Conservation (phyloP, 2,113 vertebrate species). For the Grammomys surdaster region DNA sequence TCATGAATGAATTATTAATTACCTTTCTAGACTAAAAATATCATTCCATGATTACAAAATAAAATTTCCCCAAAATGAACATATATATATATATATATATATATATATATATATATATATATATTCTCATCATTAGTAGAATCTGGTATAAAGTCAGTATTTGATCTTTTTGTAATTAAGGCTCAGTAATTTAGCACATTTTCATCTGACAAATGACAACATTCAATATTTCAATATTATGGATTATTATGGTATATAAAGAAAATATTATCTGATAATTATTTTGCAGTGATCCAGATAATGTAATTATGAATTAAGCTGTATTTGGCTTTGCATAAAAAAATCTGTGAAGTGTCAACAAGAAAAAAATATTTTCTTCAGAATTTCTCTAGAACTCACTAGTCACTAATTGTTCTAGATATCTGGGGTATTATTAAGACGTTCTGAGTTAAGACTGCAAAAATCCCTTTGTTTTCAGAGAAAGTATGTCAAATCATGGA, state of each 20-base stretch:
- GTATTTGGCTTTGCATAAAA: neutral
- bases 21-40: slow-evolving; percentile 87
- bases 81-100: slow-evolving; percentile 74
- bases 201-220: slow-evolving; percentile 82
- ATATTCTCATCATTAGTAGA: slow-evolving; percentile 83
- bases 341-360: neutral
- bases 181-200: slow-evolving; percentile 84
- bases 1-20: slow-evolving; percentile 95
- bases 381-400: neutral
- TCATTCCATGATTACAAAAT: slow-evolving; percentile 86
- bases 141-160: slow-evolving; percentile 78
- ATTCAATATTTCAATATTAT: slow-evolving; percentile 54
- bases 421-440: neutral
- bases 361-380: neutral
- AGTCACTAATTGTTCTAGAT: slow-evolving; percentile 51
- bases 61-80: slow-evolving; percentile 78
- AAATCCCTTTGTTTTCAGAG: neutral
- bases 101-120: slow-evolving; percentile 52
- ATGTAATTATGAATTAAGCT: slow-evolving; percentile 9
- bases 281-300: slow-evolving; percentile 59
- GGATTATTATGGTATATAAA: slow-evolving; percentile 53
- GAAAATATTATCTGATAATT: slow-evolving; percentile 32
- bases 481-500: slow-evolving; percentile 32
- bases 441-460: neutral
- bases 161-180: slow-evolving; percentile 88